A percentile compares a stretch with the other conserved stretches of the same genome.
Evolutionary conservation across 1,140 invertebrate genomes (phyloP).

Genomic region (Lamellibrachia luymesi): DNA sequence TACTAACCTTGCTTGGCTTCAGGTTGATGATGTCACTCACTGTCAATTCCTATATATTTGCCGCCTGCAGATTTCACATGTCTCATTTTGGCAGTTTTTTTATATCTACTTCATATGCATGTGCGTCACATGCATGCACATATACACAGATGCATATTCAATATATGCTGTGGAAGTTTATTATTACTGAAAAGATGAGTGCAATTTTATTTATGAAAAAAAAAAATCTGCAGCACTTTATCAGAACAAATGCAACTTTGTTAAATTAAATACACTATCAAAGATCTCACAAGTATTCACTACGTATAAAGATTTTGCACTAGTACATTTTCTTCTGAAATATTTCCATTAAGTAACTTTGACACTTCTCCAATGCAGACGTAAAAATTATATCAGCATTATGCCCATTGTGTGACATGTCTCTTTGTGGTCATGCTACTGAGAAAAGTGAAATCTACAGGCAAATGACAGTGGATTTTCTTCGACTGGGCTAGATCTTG

Average conservation of each 20-base stretch:
- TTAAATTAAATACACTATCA: too few species aligned
- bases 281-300: too few species aligned
- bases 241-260: too few species aligned
- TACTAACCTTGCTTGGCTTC: background rate
- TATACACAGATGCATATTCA: background rate
- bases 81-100: background rate
- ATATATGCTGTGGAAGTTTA: background rate
- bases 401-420: background rate
- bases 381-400: background rate
- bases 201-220: background rate
- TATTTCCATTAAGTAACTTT: too few species aligned
- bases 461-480: background rate
- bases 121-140: background rate
- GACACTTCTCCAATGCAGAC: too few species aligned
- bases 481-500: background rate
- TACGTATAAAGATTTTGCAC: too few species aligned
- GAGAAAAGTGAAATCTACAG: background rate
- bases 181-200: background rate
- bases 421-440: background rate
- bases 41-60: background rate
- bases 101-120: background rate
- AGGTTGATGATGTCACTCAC: background rate
- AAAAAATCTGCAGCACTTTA: background rate
- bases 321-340: too few species aligned
- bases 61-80: background rate